phyloP scores from a whole-genome alignment of 2,797 vertebrate species.

The Coranthus polyacanthus region DNA sequence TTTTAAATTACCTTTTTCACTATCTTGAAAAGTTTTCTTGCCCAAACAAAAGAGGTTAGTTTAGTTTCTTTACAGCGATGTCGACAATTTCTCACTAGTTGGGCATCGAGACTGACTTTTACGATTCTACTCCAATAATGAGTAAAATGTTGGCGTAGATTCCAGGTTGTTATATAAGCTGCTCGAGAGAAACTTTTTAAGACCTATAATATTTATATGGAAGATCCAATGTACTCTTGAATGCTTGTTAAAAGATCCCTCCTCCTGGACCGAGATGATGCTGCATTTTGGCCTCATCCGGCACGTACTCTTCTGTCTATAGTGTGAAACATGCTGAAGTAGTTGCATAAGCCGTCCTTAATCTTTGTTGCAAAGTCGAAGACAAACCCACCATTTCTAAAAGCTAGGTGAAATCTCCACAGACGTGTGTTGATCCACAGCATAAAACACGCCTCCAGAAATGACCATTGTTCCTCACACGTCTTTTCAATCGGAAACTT shows the following conservation, averaged over 20 bases:
- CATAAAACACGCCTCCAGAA: no score
- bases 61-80: conserved; percentile 50
- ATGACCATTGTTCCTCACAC: no score
- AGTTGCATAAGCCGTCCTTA: no score
- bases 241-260: not conserved
- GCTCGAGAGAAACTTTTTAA: conserved; percentile 2
- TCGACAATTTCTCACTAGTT: conserved; percentile 56
- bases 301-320: not conserved
- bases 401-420: no score
- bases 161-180: conserved; percentile 25
- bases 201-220: conserved; percentile 1
- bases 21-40: conserved; percentile 69
- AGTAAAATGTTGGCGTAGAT: conserved; percentile 52
- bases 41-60: conserved; percentile 66
- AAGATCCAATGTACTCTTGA: not conserved
- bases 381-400: no score
- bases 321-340: no score
- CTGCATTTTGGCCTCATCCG: not conserved
- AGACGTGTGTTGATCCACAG: no score
- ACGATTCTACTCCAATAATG: conserved; percentile 41
- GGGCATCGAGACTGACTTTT: conserved; percentile 41
- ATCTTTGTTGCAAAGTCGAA: no score
- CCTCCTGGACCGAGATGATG: not conserved
- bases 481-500: no score
- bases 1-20: conserved; percentile 72